Conservation (phyloP, 1,140 invertebrate genomes). For the Prorops nasuta region DNA sequence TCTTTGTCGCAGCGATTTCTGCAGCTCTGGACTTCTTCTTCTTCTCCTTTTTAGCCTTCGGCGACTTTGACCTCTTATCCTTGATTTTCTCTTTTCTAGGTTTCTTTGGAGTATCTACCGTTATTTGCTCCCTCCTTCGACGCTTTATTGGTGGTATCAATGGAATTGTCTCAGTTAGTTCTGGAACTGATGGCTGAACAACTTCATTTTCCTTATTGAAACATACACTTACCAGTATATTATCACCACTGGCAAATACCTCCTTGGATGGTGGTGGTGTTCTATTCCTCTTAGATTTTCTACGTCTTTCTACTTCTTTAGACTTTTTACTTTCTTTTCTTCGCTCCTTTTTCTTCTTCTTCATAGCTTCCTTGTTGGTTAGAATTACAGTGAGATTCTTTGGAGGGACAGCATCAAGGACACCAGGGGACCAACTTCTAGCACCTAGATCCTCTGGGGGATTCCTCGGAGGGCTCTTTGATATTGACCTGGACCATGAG, state of each 20-base stretch:
- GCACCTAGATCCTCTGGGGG: conserved; percentile 36
- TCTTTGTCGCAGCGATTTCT: conserved; percentile 56
- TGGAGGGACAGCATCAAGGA: conserved; percentile 39
- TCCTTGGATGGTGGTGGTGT: conserved; percentile 76
- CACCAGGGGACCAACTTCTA: conserved; percentile 40
- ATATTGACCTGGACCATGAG: conserved; percentile 56
- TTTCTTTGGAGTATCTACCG: conserved; percentile 42
- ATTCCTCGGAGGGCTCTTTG: conserved; percentile 50
- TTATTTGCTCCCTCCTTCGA: conserved; percentile 37
- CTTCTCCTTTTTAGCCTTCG: conserved; percentile 54
- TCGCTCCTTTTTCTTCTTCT: conserved; percentile 62
- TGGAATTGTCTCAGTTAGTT: conserved; percentile 53
- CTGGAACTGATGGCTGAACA: conserved; percentile 23
- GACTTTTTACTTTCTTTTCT: conserved; percentile 53
- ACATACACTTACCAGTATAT: conserved; percentile 87
- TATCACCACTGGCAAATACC: conserved; percentile 88
- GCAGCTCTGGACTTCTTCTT: conserved; percentile 58
- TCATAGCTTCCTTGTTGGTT: conserved; percentile 58
- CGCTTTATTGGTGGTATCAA: conserved; percentile 45
- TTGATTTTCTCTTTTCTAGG: conserved; percentile 53
- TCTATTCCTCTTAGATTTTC: conserved; percentile 57
- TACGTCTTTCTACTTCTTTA: conserved; percentile 54
- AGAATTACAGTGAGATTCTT: conserved; percentile 60
- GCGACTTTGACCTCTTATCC: conserved; percentile 55
- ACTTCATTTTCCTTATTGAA: conserved; percentile 74